phyloP scores from a whole-genome alignment of 2,113 vertebrate genomes.

The Amazona guildingii region DNA sequence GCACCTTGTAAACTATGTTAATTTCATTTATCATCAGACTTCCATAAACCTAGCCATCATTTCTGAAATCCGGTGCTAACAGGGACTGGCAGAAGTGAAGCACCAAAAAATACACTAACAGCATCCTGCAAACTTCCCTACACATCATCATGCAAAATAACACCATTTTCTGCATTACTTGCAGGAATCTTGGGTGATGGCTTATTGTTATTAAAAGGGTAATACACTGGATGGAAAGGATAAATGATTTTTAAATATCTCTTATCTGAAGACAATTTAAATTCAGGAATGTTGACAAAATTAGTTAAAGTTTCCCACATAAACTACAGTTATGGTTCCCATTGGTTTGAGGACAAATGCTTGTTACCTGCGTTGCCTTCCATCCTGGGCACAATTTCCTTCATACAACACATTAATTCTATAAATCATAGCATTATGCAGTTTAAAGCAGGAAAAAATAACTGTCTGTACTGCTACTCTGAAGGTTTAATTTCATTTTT shows the following conservation, averaged over 20 bases:
- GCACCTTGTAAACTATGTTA: background rate
- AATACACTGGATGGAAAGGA: background rate
- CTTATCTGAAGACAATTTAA: background rate
- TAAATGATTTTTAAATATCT: background rate
- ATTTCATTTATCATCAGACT: background rate
- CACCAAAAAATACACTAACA: background rate
- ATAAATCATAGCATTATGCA: background rate
- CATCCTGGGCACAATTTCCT: background rate
- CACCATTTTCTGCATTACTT: background rate
- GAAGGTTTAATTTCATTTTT: background rate
- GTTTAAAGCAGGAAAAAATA: background rate
- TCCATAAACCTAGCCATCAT: accelerated
- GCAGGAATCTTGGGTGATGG: accelerated
- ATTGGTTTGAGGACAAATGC: background rate
- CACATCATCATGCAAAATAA: background rate
- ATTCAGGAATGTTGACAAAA: background rate
- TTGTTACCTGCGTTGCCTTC: background rate
- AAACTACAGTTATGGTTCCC: background rate
- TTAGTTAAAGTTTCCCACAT: background rate
- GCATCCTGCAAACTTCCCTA: background rate
- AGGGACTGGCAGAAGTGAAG: accelerated
- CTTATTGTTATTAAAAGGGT: background rate
- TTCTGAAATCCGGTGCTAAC: background rate
- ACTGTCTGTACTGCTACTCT: background rate
- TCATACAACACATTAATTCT: background rate